A percentile compares a stretch with the other conserved stretches of the same genome.
Conservation (phyloP, 2,113 vertebrate species). For the Alexandromys fortis region DNA sequence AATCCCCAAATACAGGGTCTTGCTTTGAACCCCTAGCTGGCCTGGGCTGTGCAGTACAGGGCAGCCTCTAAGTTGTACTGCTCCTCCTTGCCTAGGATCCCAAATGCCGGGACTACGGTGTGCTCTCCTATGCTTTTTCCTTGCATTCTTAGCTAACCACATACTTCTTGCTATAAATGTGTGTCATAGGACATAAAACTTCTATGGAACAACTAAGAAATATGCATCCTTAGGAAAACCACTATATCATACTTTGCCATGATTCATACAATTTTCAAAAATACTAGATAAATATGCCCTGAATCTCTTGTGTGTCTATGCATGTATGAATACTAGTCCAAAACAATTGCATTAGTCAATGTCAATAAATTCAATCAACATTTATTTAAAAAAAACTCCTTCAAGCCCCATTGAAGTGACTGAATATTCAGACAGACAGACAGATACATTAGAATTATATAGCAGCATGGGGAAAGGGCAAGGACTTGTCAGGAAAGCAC, state of each 20-base stretch:
- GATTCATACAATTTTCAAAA: conserved; percentile 42
- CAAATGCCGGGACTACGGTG: not conserved
- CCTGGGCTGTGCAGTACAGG: not conserved
- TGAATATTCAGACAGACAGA: too few species aligned
- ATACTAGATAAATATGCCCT: not conserved
- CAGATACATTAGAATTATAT: not conserved
- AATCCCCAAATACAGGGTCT: not conserved
- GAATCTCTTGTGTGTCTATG: not conserved
- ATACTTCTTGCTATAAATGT: not conserved
- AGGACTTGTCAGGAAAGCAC: conserved; percentile 4
- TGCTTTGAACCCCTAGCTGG: not conserved
- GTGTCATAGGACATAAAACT: not conserved
- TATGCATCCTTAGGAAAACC: conserved; percentile 3
- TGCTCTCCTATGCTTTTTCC: not conserved
- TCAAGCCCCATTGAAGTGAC: not conserved
- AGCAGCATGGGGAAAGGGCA: conserved; percentile 10
- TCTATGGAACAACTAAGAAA: not conserved
- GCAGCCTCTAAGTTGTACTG: not conserved
- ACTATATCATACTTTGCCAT: not conserved
- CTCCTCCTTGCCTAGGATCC: not conserved
- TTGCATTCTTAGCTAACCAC: not conserved
- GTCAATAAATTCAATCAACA: not conserved
- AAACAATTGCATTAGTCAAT: not conserved
- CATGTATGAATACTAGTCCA: not conserved
- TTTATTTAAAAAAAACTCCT: conserved; percentile 33